A percentile compares a stretch with the other conserved stretches of the same genome.
These are phyloP conservation scores for Enoplolaimus lenunculus DNA, from an alignment of 2,888 invertebrate genomes.

Conservation along the genomic window DNA sequence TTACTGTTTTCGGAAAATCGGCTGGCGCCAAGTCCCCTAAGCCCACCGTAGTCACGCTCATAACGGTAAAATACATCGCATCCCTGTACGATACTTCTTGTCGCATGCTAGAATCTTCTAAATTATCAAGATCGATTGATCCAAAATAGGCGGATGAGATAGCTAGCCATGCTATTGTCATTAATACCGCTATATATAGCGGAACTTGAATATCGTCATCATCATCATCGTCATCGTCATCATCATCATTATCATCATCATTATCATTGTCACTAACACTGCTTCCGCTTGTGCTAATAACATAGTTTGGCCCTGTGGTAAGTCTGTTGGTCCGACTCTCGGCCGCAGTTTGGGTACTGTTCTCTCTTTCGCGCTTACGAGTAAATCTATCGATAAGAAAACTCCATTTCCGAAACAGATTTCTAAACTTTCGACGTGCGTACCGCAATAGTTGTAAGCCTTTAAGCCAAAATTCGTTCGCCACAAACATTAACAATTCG, in stretches of 20 bases:
- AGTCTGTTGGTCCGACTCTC: not conserved
- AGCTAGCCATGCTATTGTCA: not conserved
- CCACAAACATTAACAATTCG: not conserved
- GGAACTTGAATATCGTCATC: not conserved
- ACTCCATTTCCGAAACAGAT: too few relatives aligned
- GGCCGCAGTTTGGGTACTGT: not conserved
- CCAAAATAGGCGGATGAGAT: not conserved
- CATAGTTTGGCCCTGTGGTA: too few relatives aligned
- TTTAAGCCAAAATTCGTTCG: not conserved
- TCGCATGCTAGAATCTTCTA: not conserved
- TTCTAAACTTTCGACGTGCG: not conserved
- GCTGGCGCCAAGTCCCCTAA: not conserved
- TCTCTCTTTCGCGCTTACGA: not conserved
- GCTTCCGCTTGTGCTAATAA: too few relatives aligned
- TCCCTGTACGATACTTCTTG: not conserved
- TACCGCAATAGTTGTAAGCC: not conserved
- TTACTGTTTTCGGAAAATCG: not conserved
- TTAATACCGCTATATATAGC: not conserved
- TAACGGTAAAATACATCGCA: not conserved
- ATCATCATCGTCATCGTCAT: too few relatives aligned
- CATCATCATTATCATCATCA: too few relatives aligned
- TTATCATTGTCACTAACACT: too few relatives aligned
- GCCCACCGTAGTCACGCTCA: not conserved
- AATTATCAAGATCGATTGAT: not conserved
- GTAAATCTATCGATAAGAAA: not conserved